These are phyloP conservation scores for Echeneis naucrates DNA, from an alignment of 2,797 vertebrate genomes.

Conservation along the genomic window DNA sequence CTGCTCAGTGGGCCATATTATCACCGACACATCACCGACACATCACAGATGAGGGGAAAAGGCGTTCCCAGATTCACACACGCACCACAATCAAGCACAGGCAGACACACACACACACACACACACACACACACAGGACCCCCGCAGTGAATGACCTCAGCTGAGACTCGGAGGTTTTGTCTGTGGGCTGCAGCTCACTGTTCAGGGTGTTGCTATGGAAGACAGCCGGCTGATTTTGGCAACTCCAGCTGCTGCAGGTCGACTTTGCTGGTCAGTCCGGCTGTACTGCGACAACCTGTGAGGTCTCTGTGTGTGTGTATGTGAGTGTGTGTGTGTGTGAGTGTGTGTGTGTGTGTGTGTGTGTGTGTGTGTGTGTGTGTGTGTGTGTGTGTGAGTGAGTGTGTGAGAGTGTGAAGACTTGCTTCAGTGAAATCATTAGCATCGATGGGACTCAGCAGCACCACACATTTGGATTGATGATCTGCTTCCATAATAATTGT, in stretches of 20 bases:
- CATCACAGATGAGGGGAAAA: slow-evolving; percentile 61
- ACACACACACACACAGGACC: slow-evolving; percentile 39
- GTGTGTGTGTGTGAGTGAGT: slow-evolving; percentile 29
- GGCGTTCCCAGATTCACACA: slow-evolving; percentile 64
- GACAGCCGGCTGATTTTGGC: slow-evolving; percentile 66
- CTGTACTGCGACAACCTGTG: slow-evolving; percentile 75
- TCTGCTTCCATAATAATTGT: background rate
- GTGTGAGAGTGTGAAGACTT: background rate
- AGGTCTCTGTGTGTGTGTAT: slow-evolving; percentile 35
- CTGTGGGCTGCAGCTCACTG: slow-evolving; percentile 62
- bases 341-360: slow-evolving; percentile 26
- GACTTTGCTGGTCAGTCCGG: slow-evolving; percentile 69
- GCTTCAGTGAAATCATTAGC: slow-evolving; percentile 32
- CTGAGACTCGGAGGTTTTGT: slow-evolving; percentile 69
- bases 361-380: slow-evolving; percentile 25
- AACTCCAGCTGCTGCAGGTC: slow-evolving; percentile 75
- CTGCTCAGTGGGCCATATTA: slow-evolving; percentile 41
- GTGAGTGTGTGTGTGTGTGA: slow-evolving; percentile 19
- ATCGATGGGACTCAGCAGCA: slow-evolving; percentile 27
- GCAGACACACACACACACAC: slow-evolving; percentile 54
- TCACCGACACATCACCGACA: slow-evolving; percentile 46
- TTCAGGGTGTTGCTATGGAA: slow-evolving; percentile 78
- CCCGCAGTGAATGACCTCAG: slow-evolving; percentile 76
- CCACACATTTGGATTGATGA: slow-evolving; percentile 13
- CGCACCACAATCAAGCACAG: slow-evolving; percentile 49